Evolutionary conservation across 2,113 vertebrate genomes (phyloP).

Genomic region (Notarius lentiginosus): DNA sequence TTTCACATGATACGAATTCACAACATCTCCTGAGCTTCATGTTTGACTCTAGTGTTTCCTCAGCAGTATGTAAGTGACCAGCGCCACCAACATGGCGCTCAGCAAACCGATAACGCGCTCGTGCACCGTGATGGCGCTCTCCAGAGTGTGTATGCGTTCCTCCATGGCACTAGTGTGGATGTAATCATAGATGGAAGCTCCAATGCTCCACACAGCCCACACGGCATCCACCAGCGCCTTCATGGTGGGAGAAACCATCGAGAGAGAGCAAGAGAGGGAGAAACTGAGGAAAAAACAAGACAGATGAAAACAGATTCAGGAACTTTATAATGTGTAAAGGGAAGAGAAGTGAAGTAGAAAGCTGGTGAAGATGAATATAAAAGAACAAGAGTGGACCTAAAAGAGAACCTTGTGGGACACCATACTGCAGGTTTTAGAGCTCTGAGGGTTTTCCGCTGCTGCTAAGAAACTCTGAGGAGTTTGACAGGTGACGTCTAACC

Average conservation of each 20-base stretch:
- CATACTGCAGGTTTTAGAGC: neutral
- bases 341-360: neutral
- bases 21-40: neutral
- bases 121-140: constrained; percentile 71
- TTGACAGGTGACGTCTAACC: neutral
- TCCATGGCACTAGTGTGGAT: constrained; percentile 78
- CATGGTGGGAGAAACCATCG: constrained; percentile 76
- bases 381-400: neutral
- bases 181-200: constrained; percentile 77
- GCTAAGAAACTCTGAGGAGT: neutral
- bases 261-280: neutral
- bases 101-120: constrained; percentile 74
- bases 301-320: neutral
- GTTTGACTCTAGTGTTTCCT: constrained; percentile 68
- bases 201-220: constrained; percentile 77
- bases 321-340: neutral
- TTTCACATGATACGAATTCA: too few species aligned
- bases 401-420: neutral
- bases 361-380: neutral
- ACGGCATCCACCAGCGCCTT: constrained; percentile 75
- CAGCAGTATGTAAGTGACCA: constrained; percentile 73
- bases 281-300: constrained; percentile 18
- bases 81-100: constrained; percentile 63
- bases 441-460: neutral
- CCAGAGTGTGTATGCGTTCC: constrained; percentile 75